phyloP scores from a whole-genome alignment of 2,113 vertebrate species.

The Marcusenius ussheri region DNA sequence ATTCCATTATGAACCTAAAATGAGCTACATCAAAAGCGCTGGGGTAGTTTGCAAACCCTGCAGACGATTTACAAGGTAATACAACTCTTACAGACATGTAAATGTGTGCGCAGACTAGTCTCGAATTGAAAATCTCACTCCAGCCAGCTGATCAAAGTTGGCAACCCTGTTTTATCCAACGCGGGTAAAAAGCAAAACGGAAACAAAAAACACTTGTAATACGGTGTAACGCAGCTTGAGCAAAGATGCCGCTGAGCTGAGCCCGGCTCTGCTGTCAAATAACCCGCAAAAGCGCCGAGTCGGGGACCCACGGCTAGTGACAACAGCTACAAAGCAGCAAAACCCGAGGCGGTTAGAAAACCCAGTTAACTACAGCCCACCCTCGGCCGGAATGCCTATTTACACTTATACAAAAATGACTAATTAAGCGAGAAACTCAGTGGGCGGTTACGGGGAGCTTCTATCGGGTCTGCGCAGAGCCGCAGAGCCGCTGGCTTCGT shows the following conservation, averaged over 20 bases:
- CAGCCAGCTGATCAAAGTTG: not conserved
- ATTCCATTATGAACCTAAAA: not conserved
- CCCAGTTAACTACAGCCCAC: not conserved
- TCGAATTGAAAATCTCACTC: not conserved
- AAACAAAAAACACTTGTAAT: not conserved
- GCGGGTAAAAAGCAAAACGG: not conserved
- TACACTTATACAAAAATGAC: not conserved
- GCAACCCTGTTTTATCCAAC: not conserved
- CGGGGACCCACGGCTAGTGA: too few species aligned
- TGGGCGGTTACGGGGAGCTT: not conserved
- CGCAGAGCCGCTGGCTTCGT: conserved; percentile 16
- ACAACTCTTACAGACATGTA: not conserved
- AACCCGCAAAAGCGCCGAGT: not conserved
- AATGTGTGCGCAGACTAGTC: not conserved
- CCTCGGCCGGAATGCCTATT: not conserved
- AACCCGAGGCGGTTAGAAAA: not conserved
- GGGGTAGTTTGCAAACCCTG: not conserved
- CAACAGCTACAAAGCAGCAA: too few species aligned
- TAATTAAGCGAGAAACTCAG: not conserved
- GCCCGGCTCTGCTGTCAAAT: not conserved
- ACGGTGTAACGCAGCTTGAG: not conserved
- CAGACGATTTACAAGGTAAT: not conserved
- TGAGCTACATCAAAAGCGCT: not conserved
- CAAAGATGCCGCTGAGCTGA: not conserved
- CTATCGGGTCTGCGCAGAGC: not conserved